These are phyloP conservation scores for Agrochola litura DNA, from an alignment of 2,888 invertebrate species.

Conservation along the genomic window DNA sequence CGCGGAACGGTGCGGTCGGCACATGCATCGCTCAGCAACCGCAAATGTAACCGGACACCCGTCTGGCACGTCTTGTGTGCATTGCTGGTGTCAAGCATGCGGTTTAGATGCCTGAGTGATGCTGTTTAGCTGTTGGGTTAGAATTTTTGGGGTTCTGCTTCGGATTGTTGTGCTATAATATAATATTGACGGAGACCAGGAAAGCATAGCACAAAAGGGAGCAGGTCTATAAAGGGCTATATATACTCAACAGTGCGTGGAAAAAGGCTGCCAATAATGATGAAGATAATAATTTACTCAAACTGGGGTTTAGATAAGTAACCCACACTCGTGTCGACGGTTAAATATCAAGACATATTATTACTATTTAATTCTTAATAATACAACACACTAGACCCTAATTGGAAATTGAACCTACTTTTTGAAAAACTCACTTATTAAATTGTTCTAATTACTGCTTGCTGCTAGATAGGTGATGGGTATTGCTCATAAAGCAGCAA, in stretches of 20 bases:
- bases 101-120: conserved; percentile 54
- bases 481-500: not conserved
- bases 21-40: conserved; percentile 73
- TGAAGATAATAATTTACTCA: not conserved
- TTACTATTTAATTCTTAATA: not conserved
- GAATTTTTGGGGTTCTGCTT: not conserved
- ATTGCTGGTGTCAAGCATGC: conserved; percentile 56
- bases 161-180: not conserved
- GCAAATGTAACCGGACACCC: conserved; percentile 78
- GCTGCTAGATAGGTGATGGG: not conserved
- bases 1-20: conserved; percentile 61
- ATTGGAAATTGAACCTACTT: not conserved
- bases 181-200: not conserved
- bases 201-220: too few species aligned
- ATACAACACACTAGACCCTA: not conserved
- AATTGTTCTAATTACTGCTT: not conserved
- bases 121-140: conserved; percentile 31
- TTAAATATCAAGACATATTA: not conserved
- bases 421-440: not conserved
- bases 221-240: too few species aligned
- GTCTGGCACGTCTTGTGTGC: conserved; percentile 69
- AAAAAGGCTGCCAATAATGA: not conserved
- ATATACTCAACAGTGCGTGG: not conserved
- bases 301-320: not conserved
- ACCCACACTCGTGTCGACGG: not conserved